These are phyloP conservation scores for Liolophura sinensis DNA, from an alignment of 1,140 invertebrate species.

Conservation along the genomic window DNA sequence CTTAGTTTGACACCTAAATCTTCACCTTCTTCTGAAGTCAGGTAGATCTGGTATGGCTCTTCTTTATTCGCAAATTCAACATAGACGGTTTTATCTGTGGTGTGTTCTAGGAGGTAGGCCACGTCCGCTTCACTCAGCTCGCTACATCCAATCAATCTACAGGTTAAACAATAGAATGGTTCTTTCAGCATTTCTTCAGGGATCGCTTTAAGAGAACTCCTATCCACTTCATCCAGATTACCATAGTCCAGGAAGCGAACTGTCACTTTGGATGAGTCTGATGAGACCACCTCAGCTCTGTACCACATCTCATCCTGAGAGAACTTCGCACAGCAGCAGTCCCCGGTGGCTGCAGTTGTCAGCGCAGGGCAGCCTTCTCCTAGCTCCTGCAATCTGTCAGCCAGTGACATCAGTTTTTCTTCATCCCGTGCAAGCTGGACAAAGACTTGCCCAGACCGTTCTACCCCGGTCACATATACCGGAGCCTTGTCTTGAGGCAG, in stretches of 20 bases:
- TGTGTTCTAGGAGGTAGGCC: constrained; percentile 5
- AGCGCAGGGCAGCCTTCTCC: too few species aligned
- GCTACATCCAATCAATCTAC: not conserved
- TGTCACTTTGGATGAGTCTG: constrained; percentile 8
- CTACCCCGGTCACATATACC: too few species aligned
- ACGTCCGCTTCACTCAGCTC: constrained; percentile 1
- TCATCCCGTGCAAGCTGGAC: too few species aligned
- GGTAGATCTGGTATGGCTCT: constrained; percentile 6
- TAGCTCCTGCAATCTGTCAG: too few species aligned
- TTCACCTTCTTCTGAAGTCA: constrained; percentile 5
- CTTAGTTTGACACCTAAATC: not conserved
- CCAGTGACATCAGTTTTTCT: too few species aligned
- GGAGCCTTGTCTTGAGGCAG: too few species aligned
- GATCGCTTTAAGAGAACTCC: not conserved
- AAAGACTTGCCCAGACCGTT: too few species aligned
- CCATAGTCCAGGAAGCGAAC: constrained; percentile 4
- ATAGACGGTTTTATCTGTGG: constrained; percentile 12
- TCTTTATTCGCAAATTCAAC: constrained; percentile 8
- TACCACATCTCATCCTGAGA: too few species aligned
- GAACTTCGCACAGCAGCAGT: too few species aligned
- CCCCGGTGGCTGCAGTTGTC: too few species aligned
- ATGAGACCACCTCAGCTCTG: not conserved
- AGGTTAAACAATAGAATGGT: not conserved
- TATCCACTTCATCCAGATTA: constrained; percentile 3
- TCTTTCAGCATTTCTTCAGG: not conserved